phyloP scores from a whole-genome alignment of 2,113 vertebrate genomes.

The Herpetotheres cachinnans region DNA sequence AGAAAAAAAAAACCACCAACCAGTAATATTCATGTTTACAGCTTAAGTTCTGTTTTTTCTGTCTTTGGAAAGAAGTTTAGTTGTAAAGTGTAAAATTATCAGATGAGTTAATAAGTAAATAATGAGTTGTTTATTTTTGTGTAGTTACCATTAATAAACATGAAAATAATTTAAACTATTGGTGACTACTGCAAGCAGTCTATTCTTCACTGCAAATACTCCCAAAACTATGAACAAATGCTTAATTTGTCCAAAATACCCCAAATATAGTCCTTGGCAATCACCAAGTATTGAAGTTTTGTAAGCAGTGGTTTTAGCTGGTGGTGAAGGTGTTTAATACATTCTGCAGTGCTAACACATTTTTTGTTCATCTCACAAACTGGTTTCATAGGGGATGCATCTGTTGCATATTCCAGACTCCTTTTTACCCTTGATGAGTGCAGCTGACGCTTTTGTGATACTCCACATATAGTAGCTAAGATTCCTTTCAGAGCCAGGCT shows the following conservation, averaged over 20 bases:
- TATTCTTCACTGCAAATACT: not conserved
- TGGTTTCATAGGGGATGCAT: not conserved
- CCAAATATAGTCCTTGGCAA: not conserved
- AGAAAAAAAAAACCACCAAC: rapidly evolving
- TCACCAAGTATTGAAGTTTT: not conserved
- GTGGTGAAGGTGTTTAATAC: not conserved
- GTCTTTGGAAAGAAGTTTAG: not conserved
- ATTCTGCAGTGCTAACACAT: not conserved
- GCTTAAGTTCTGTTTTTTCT: not conserved
- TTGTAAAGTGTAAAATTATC: not conserved
- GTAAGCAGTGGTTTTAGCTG: not conserved
- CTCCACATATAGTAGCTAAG: not conserved
- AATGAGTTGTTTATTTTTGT: not conserved
- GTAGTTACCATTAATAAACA: not conserved
- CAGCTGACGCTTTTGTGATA: not conserved
- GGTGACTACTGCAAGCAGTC: not conserved
- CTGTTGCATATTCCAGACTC: not conserved
- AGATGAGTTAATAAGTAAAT: not conserved
- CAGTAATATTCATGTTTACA: not conserved
- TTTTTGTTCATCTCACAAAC: not conserved
- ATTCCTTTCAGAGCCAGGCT: not conserved
- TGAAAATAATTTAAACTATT: not conserved
- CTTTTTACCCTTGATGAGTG: not conserved
- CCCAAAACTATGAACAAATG: not conserved
- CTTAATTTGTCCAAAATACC: not conserved